These are phyloP conservation scores for Volucella zonaria DNA, from an alignment of 2,888 invertebrate species.

Conservation along the genomic window DNA sequence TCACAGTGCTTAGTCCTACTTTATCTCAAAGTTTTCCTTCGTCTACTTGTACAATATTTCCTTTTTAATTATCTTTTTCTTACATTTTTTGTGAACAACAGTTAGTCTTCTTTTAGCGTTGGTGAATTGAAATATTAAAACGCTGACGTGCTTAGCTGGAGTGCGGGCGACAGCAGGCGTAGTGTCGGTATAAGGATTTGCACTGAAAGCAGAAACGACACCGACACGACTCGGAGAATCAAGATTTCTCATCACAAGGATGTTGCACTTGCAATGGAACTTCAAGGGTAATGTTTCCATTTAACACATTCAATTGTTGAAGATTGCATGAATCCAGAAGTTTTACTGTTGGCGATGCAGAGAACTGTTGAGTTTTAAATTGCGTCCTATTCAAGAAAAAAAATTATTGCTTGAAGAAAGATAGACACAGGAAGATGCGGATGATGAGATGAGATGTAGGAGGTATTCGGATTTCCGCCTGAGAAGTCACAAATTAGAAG, in stretches of 20 bases:
- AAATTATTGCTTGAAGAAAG: not conserved
- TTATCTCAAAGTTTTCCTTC: not conserved
- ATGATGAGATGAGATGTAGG: not conserved
- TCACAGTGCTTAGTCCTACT: not conserved
- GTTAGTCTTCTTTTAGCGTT: not conserved
- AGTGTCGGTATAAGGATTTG: no score
- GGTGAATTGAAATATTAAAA: slow-evolving; percentile 20
- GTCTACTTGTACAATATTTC: not conserved
- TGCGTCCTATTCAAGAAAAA: not conserved
- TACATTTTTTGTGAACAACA: not conserved
- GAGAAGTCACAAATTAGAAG: slow-evolving; percentile 1
- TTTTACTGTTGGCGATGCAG: not conserved
- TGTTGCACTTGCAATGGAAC: not conserved
- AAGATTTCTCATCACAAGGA: not conserved
- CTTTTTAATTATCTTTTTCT: not conserved
- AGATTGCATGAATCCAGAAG: not conserved
- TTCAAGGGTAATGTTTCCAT: slow-evolving; percentile 5
- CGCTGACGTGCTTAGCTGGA: not conserved
- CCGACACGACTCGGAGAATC: no score
- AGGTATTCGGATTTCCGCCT: no score
- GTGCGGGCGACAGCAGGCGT: no score
- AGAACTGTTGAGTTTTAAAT: not conserved
- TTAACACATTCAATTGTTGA: slow-evolving; percentile 8
- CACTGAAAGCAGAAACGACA: no score
- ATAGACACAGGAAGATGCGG: not conserved